Evolutionary conservation across 1,140 invertebrate species (phyloP).

Genomic region (Cardiocondyla obscurior): DNA sequence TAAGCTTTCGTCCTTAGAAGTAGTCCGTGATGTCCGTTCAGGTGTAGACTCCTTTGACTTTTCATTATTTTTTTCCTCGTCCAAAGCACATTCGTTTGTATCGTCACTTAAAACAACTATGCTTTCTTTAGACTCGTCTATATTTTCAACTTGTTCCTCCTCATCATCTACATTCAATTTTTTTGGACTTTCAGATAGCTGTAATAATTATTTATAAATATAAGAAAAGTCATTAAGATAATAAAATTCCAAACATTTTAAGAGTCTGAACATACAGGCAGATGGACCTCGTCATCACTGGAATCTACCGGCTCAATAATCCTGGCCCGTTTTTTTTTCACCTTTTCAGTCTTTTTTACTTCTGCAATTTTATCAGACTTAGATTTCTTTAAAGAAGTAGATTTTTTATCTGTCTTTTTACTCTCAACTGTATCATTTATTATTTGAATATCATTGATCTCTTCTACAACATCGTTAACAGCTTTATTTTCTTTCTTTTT

Average conservation of each 20-base stretch:
- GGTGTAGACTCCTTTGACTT: neutral
- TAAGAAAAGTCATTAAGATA: neutral
- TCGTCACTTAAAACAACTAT: slow-evolving; percentile 16
- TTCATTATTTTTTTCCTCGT: neutral
- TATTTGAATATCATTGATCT: neutral
- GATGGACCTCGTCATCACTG: slow-evolving; percentile 75
- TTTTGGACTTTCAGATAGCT: slow-evolving; percentile 62
- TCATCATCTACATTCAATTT: slow-evolving; percentile 8
- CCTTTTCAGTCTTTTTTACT: neutral
- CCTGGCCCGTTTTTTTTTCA: slow-evolving; percentile 52
- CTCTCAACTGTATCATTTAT: neutral
- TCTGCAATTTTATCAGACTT: neutral
- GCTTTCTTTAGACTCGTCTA: slow-evolving; percentile 14
- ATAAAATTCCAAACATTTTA: neutral
- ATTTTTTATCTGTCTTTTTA: neutral
- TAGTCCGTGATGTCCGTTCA: slow-evolving; percentile 15
- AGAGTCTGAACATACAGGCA: slow-evolving; percentile 65
- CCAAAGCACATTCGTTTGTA: neutral
- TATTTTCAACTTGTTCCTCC: slow-evolving; percentile 22
- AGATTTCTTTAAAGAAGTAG: neutral
- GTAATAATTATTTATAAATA: neutral
- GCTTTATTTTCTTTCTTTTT: slow-evolving; percentile 28
- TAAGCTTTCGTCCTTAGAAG: neutral
- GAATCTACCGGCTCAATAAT: slow-evolving; percentile 70
- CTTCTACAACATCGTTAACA: neutral